Percentiles rank a stretch among this genome's conserved stretches.
Evolutionary conservation across 2,888 invertebrate species (phyloP).

Genomic region (Sphaerophoria rueppellii): DNA sequence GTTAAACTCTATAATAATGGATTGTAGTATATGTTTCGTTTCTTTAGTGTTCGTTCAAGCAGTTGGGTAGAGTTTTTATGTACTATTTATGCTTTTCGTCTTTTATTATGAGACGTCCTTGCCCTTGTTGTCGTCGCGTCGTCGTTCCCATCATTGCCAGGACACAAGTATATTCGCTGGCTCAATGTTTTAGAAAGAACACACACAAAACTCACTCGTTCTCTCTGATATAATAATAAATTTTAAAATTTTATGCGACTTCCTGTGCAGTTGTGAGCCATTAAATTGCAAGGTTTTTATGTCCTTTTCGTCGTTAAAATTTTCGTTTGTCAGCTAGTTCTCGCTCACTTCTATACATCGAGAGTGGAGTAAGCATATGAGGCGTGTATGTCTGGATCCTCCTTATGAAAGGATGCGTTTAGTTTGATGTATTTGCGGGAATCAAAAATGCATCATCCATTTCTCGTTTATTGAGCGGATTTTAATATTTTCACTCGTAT

Average conservation of each 20-base stretch:
- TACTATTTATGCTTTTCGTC: conserved; percentile 40
- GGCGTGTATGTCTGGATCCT: neutral
- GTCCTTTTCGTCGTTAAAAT: conserved; percentile 28
- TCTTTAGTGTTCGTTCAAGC: conserved; percentile 36
- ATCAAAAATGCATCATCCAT: conserved; percentile 38
- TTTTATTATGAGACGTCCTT: conserved; percentile 24
- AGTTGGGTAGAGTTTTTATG: conserved; percentile 40
- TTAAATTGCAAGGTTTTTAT: conserved; percentile 44
- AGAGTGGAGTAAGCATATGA: neutral
- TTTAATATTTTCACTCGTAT: conserved; percentile 3
- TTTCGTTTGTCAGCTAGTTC: conserved; percentile 42
- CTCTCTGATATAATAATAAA: conserved; percentile 32
- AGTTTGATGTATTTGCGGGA: conserved; percentile 28
- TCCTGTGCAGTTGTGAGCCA: conserved; percentile 41
- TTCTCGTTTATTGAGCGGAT: neutral
- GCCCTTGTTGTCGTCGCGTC: too few relatives aligned
- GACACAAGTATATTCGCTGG: neutral
- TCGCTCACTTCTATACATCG: neutral
- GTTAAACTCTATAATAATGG: conserved; percentile 42
- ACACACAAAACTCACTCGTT: too few relatives aligned
- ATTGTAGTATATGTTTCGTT: conserved; percentile 36
- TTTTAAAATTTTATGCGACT: conserved; percentile 39
- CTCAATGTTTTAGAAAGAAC: neutral
- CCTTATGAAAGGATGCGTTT: neutral
- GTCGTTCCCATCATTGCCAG: too few relatives aligned